These are phyloP conservation scores for Myzus persicae DNA, from an alignment of 1,140 invertebrate species.

Conservation along the genomic window DNA sequence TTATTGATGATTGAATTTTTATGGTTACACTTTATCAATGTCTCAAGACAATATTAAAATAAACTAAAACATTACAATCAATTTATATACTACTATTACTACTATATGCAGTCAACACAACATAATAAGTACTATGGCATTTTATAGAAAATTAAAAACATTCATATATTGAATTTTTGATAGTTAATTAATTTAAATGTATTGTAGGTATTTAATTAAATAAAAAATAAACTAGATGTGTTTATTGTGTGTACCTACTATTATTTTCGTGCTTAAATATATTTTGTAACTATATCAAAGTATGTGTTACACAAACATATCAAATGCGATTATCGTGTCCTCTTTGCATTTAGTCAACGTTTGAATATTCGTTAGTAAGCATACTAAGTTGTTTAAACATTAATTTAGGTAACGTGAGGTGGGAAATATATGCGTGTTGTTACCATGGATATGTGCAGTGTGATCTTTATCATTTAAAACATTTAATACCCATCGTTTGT, in stretches of 20 bases:
- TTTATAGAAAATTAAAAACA: background rate
- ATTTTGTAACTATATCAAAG: background rate
- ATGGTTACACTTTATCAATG: background rate
- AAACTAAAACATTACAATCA: background rate
- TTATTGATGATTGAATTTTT: background rate
- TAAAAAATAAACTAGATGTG: background rate
- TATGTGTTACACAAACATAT: background rate
- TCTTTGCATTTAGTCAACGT: background rate
- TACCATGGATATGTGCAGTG: background rate
- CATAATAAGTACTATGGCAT: background rate
- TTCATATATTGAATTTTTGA: background rate
- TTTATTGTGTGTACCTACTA: background rate
- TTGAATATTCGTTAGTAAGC: background rate
- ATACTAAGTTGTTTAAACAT: conserved; percentile 5
- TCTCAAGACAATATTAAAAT: background rate
- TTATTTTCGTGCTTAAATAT: background rate
- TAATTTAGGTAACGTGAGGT: background rate
- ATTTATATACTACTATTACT: too few relatives aligned
- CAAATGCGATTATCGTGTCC: background rate
- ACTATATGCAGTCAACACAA: too few relatives aligned
- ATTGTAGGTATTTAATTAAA: background rate
- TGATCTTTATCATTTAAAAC: background rate
- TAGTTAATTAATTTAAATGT: background rate
- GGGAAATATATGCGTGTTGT: conserved; percentile 3
- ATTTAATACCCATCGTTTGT: background rate